Percentiles rank a stretch among this genome's conserved stretches.
Conservation (phyloP, 1,140 invertebrate genomes). For the Diachasmimorpha longicaudata region DNA sequence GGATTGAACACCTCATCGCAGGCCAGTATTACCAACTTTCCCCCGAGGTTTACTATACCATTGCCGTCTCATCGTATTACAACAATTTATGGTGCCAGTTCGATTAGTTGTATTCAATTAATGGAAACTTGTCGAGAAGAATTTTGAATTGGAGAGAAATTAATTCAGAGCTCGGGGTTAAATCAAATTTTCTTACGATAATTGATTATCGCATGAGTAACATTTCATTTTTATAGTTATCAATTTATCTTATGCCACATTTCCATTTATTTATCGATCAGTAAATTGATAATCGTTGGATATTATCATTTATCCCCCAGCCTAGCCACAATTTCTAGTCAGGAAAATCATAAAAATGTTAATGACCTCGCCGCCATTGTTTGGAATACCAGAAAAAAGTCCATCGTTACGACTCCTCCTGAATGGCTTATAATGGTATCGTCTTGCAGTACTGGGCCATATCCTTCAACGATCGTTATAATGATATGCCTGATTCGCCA, state of each 20-base stretch:
- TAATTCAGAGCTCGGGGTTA: no score
- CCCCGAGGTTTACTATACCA: neutral
- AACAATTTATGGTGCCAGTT: neutral
- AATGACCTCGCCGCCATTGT: neutral
- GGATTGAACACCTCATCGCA: conserved; percentile 19
- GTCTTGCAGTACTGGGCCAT: conserved; percentile 1
- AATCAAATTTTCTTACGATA: no score
- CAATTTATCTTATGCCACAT: no score
- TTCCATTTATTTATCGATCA: no score
- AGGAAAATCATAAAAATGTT: neutral
- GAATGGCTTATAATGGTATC: conserved; percentile 9
- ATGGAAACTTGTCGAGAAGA: no score
- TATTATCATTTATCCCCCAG: no score
- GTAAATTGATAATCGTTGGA: no score
- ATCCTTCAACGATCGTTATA: conserved; percentile 8
- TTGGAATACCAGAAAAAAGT: neutral
- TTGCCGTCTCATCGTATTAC: neutral
- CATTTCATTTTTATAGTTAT: no score
- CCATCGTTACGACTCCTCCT: neutral
- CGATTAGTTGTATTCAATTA: neutral
- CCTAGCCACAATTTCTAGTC: no score
- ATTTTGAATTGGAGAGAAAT: no score
- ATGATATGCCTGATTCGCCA: conserved; percentile 11
- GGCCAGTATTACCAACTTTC: neutral
- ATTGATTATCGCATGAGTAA: no score